phyloP scores from a whole-genome alignment of 2,113 vertebrate genomes.

The Ranitomeya variabilis region DNA sequence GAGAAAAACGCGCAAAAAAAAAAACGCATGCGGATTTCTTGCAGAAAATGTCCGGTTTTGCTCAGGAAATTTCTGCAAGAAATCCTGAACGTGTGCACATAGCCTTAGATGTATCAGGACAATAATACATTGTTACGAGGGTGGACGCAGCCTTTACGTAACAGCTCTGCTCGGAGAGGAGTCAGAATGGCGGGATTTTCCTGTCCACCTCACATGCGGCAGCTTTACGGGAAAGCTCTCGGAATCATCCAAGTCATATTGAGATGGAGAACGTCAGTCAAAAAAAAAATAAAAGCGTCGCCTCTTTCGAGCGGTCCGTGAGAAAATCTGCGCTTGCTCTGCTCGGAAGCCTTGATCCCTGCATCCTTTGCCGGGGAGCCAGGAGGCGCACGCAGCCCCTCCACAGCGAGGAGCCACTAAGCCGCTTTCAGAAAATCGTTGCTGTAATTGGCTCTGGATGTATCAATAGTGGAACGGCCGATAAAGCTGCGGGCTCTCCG shows the following conservation, averaged over 20 bases:
- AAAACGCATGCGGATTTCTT: no score
- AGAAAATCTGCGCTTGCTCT: neutral
- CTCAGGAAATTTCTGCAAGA: no score
- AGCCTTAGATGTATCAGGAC: no score
- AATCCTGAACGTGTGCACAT: no score
- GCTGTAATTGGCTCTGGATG: conserved; percentile 46
- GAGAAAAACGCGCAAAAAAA: no score
- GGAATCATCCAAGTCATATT: neutral
- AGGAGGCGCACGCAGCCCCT: neutral
- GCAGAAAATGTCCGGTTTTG: no score
- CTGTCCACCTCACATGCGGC: no score
- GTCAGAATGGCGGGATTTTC: no score
- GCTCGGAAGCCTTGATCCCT: neutral
- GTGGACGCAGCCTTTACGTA: no score
- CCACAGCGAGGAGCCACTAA: conserved; percentile 28
- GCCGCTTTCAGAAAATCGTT: conserved; percentile 39
- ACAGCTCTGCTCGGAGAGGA: no score
- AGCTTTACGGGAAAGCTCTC: no score
- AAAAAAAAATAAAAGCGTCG: neutral
- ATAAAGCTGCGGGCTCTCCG: conserved; percentile 42
- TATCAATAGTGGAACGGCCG: conserved; percentile 41
- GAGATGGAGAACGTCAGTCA: neutral
- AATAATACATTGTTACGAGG: no score
- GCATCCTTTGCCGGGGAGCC: neutral
- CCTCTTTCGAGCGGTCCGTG: neutral